Evolutionary conservation across 2,113 vertebrate species (phyloP), one percentile per base, ranked within the genome.

Genomic region (Hoplias malabaricus): DNA sequence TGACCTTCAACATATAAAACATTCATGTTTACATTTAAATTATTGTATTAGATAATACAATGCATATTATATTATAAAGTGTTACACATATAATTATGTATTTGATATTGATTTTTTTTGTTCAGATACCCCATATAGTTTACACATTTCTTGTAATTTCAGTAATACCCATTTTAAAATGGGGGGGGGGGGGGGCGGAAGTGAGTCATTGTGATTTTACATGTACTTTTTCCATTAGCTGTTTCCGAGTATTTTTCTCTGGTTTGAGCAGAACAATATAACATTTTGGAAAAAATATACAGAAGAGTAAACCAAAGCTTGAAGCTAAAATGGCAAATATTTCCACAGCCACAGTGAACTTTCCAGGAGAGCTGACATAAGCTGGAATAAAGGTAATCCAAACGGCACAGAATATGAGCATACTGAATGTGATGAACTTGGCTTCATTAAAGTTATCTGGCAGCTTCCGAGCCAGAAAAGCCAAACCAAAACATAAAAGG

Each of bases 371-470:
- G 75, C 91, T 92, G 80, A 93, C 82, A 86, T 93, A 93, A 0
- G 90, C 89, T 63, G 91, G 91, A 21, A 93, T 90, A 72, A 93
- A 93, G 0, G 92, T 88, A 69, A 90, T 33, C 92, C 92, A 92
- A 3, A 93, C 91, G 19, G 91, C 89, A 83, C 89, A 89, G 73
- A 91, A 93, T 78, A 92, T 92, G 25, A 92, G 21, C 87, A 92
- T 88, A 78, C 92, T 93, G 81, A 93, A 92, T 8, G 90, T 91
- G 76, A 93, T 92, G 9, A 90, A 91, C 74, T 92, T 93, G 4
- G 91, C 90, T 81, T 93, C 92, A 72, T 92, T 93, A 56, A 93
- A 93, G 76, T 92, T 91, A 82, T 92, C 90, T 27, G 92, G 92
- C 48, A 93, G 68, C 46, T 91, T 90, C 25, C 88, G 84, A 78